Evolutionary conservation across 2,888 invertebrate species (phyloP).

Genomic region (Steinernema scapterisci): DNA sequence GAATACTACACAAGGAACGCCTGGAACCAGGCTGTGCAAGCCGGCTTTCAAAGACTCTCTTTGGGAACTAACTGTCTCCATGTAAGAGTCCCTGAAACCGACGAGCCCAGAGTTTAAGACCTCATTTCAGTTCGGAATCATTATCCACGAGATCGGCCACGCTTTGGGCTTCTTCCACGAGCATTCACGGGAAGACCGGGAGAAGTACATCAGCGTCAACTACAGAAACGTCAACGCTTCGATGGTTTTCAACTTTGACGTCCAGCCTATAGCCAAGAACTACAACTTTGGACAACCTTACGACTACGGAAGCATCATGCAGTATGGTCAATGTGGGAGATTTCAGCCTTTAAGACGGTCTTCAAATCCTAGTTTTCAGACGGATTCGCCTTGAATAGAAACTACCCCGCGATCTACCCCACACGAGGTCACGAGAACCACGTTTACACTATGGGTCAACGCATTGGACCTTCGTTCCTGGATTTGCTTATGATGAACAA

Average conservation of each 20-base stretch:
- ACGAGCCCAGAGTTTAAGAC: too few species aligned
- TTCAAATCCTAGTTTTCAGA: too few species aligned
- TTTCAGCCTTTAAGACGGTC: not conserved
- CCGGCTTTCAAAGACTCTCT: not conserved
- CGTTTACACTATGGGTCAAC: not conserved
- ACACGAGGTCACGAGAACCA: not conserved
- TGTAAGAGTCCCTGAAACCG: too few species aligned
- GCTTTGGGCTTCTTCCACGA: not conserved
- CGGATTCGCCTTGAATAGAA: too few species aligned
- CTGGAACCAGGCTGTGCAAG: too few species aligned
- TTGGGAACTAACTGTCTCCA: not conserved
- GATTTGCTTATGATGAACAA: not conserved
- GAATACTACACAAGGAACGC: not conserved
- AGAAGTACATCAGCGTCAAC: not conserved
- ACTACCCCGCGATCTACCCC: not conserved
- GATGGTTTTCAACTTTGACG: not conserved
- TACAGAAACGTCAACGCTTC: not conserved
- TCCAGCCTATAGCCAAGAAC: not conserved
- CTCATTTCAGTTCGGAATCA: not conserved
- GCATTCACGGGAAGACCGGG: not conserved
- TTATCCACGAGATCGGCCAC: not conserved
- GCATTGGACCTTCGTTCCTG: not conserved
- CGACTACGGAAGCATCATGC: constrained; percentile 14
- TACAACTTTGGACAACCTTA: not conserved
- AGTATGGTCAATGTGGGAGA: not conserved